These are phyloP conservation scores for Scophthalmus maximus DNA, from an alignment of 2,113 vertebrate species.

Conservation along the genomic window DNA sequence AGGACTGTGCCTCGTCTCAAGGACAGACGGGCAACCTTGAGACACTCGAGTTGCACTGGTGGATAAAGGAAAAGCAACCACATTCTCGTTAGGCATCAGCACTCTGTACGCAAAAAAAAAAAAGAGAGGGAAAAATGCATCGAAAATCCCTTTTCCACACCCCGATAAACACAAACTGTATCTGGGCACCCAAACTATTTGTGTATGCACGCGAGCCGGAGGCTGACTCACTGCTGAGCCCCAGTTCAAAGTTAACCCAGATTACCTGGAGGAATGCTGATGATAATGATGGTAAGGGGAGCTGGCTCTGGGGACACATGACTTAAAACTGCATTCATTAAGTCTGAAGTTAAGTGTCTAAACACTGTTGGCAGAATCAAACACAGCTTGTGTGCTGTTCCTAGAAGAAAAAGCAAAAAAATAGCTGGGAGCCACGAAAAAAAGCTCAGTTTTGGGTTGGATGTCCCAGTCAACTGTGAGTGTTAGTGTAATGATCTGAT, in stretches of 20 bases:
- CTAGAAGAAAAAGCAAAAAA: slow-evolving; percentile 14
- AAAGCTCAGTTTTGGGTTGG: slow-evolving; percentile 18
- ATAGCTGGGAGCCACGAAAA: slow-evolving; percentile 5
- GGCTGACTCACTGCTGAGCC: slow-evolving; percentile 40
- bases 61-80: not conserved
- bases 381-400: slow-evolving; percentile 39
- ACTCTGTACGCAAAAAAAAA: not conserved
- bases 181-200: slow-evolving; percentile 38
- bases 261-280: slow-evolving; percentile 62
- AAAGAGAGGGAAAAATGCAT: not conserved
- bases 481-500: not conserved
- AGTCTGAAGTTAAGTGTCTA: slow-evolving; percentile 37
- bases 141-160: not conserved
- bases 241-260: slow-evolving; percentile 61
- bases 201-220: slow-evolving; percentile 30
- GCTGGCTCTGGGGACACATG: slow-evolving; percentile 29
- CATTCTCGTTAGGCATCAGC: not conserved
- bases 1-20: slow-evolving; percentile 23
- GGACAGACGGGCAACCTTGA: slow-evolving; percentile 25
- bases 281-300: slow-evolving; percentile 47
- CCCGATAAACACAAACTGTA: slow-evolving; percentile 18
- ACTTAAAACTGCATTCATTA: slow-evolving; percentile 53
- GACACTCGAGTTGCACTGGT: slow-evolving; percentile 1
- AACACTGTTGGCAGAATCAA: slow-evolving; percentile 40
- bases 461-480: not conserved